Evolutionary conservation across 2,113 vertebrate species (phyloP), one percentile per base, ranked within the genome.

Genomic region (Mirza zaza): DNA sequence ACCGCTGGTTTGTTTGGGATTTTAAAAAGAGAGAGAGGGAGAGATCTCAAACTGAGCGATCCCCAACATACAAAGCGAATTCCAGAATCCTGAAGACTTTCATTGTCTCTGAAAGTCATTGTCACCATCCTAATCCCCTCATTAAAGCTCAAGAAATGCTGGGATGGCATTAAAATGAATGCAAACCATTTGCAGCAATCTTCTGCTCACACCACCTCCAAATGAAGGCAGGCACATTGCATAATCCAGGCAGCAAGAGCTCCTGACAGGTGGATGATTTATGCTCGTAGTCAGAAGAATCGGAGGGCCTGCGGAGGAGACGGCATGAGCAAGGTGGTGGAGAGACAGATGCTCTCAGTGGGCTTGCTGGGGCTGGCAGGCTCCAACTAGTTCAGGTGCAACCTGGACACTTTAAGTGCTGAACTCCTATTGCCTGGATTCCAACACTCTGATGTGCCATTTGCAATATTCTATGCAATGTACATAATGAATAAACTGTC

Each of bases 221-320:
- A 99, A 98, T 98, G 98, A 98, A 99, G 98, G 99, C 98, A 98
- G 98, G 98, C 98, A 76, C 97, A 98, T 99, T 99, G 99, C 99
- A 99, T 99, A 99, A 99, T 99, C 98, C 98, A 97, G 98, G 98
- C 98, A 97, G 98, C 98, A 81, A 97, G 98, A 94, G 97, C 98
- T 97, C 98, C 98, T 99, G 99, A 99, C 99, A 99, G 99, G 98
- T 98, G 98, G 97, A 99, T 99, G 99, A 99, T 99, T 99, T 99
- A 99, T 99, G 99, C 98, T 98, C 98, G 98, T 98, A 98, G 98
- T 99, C 98, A 97, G 98, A 98, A 98, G 98, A 98, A 98, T 98
- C 90, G 98, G 98, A 98, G 98, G 98, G 98, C 98, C 98, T 98
- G 99, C 98, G 73, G 98, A 98, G 98, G 98, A 98, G 98, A 98